Evolutionary conservation across 2,888 invertebrate species (phyloP).

Genomic region (Carpatolechia fugitivella): DNA sequence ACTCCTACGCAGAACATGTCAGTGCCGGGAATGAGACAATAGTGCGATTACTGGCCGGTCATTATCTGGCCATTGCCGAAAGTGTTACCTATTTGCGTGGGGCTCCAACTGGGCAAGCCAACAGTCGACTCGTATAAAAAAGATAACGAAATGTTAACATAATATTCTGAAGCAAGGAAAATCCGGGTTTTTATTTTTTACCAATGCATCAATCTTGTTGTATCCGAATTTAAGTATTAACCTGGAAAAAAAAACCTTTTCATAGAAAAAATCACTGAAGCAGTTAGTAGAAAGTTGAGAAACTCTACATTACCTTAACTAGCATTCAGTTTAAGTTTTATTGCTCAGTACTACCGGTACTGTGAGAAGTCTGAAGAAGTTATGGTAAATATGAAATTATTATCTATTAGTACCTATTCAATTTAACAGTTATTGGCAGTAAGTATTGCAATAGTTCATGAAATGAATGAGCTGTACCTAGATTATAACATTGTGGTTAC

Average conservation of each 20-base stretch:
- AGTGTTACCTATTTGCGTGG: neutral
- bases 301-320: neutral
- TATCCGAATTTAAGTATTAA: no score
- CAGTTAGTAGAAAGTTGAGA: no score
- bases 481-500: no score
- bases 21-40: neutral
- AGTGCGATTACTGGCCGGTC: conserved; percentile 10
- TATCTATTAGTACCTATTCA: neutral
- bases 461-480: neutral
- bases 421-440: neutral
- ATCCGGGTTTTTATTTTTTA: no score
- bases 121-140: no score
- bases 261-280: no score
- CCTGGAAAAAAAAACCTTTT: no score
- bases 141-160: no score
- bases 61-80: conserved; percentile 16
- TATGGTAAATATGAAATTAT: neutral
- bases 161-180: no score
- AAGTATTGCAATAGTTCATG: neutral
- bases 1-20: conserved; percentile 28
- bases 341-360: neutral
- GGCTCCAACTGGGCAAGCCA: neutral
- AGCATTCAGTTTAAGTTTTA: neutral
- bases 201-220: no score
- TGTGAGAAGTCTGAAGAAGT: neutral